A percentile compares a stretch with the other conserved stretches of the same genome.
Evolutionary conservation across 1,140 invertebrate species (phyloP).

Genomic region (Brachionus rotundiformis): DNA sequence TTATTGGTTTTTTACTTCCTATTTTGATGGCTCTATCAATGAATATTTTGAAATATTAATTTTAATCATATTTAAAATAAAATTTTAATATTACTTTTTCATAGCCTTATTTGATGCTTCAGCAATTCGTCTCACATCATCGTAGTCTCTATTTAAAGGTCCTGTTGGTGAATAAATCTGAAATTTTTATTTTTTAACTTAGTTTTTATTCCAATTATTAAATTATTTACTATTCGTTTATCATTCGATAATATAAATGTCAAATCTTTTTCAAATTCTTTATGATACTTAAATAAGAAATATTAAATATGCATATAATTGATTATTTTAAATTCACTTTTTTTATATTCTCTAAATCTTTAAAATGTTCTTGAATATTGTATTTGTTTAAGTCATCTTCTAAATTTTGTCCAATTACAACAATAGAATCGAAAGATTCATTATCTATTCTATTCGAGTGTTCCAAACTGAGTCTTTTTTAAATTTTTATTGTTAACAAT

Average conservation of each 20-base stretch:
- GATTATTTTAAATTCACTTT: slow-evolving; percentile 21
- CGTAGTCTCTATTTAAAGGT: slow-evolving; percentile 44
- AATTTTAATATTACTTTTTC: slow-evolving; percentile 49
- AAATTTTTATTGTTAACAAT: too few relatives aligned
- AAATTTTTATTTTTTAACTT: neutral
- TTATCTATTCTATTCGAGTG: neutral
- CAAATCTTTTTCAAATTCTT: slow-evolving; percentile 51
- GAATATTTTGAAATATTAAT: neutral
- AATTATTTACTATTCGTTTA: slow-evolving; percentile 37
- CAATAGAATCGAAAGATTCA: neutral
- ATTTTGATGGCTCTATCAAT: slow-evolving; percentile 38
- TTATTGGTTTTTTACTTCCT: slow-evolving; percentile 39
- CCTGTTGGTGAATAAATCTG: slow-evolving; percentile 48
- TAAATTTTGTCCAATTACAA: slow-evolving; percentile 21
- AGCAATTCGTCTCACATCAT: slow-evolving; percentile 43
- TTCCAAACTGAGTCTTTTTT: slow-evolving; percentile 5
- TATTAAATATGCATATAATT: too few relatives aligned
- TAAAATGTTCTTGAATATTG: slow-evolving; percentile 21
- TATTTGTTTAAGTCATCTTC: slow-evolving; percentile 39
- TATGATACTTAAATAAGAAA: slow-evolving; percentile 2
- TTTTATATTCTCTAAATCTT: slow-evolving; percentile 27
- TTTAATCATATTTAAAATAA: neutral
- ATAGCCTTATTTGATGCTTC: slow-evolving; percentile 44
- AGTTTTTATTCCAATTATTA: neutral
- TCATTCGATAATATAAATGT: slow-evolving; percentile 34